Base-by-base conservation (phyloP, 2,888 invertebrate genomes). In the Noctua fimbriata region DNA sequence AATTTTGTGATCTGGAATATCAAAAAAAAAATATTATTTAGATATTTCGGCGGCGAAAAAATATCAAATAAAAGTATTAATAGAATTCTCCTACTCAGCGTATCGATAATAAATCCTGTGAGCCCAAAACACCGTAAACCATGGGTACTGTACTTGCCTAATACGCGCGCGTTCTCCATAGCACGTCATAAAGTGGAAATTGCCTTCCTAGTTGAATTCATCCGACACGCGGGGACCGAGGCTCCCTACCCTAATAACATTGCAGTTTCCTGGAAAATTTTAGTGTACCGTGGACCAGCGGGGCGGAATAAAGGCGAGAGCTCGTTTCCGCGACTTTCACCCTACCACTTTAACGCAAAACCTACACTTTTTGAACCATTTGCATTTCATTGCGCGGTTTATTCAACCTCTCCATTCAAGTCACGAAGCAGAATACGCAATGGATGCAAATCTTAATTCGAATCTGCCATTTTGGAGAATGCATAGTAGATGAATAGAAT, bases 141-240 rank as follows among this genome's bases (percentile, higher is more conserved):
- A 88, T 93, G 91, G 92, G 28, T 90, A 93, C 93, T 85, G 86
- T 91, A 89, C 89, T 88, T 85, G 84, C 88, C 91, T 93, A 92
- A 93, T 92, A 93, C 92, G 90, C 90, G 90, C 90, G 90, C 89
- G 75, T 92, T 93, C 91, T 93, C 92, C 92, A 91, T 92, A 91
- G 93, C 94, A 92, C 91, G 94, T 93, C 95, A 93, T 96, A 96
- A 96, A 95, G 93, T 92, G 94, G 92, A 94, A 95, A 96, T 95
- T 96, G 95, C 95, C 94, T 94, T 94, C 94, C 95, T 94, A 95
- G 94, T 95, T 95, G 95, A 96, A 95, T 96, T 95, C 95, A 95
- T 95, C 93, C 92, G 84, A 89, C 87, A 86, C 89, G 88, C 78
- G 89, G 84, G 88, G 90, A 91, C 91, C 88, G 88, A 87, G 88